Conservation (phyloP, 2,797 vertebrate genomes). For the Falco cherrug region DNA sequence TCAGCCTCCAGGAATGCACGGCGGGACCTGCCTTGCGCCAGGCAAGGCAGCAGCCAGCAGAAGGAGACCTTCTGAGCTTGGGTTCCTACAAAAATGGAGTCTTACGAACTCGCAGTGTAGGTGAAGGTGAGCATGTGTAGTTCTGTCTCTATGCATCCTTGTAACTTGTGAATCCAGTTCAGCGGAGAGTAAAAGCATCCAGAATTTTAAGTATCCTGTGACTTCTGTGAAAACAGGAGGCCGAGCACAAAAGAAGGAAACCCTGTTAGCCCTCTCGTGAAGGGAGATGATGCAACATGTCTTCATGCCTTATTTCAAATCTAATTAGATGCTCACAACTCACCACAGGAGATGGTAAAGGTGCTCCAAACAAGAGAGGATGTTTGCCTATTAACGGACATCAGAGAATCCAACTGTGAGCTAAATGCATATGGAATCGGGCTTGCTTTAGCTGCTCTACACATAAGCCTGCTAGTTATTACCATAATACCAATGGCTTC, state of each 20-base stretch:
- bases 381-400: not conserved
- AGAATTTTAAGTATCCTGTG: not conserved
- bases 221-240: not conserved
- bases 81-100: not conserved
- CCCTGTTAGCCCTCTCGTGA: not conserved
- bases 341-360: not conserved
- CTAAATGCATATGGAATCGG: accelerated
- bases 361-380: not conserved
- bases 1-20: not conserved
- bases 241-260: not conserved
- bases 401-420: not conserved
- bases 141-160: not conserved
- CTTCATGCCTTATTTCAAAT: not conserved
- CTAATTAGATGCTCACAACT: not conserved
- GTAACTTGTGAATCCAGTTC: not conserved
- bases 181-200: accelerated
- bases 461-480: too few species aligned
- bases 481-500: accelerated
- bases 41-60: not conserved
- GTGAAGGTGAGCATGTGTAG: accelerated
- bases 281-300: not conserved
- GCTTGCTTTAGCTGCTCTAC: not conserved
- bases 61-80: not conserved
- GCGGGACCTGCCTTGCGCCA: not conserved
- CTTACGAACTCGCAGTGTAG: accelerated